Evolutionary conservation across 2,113 vertebrate genomes (phyloP).

Genomic region (Protomyctophum bolini): DNA sequence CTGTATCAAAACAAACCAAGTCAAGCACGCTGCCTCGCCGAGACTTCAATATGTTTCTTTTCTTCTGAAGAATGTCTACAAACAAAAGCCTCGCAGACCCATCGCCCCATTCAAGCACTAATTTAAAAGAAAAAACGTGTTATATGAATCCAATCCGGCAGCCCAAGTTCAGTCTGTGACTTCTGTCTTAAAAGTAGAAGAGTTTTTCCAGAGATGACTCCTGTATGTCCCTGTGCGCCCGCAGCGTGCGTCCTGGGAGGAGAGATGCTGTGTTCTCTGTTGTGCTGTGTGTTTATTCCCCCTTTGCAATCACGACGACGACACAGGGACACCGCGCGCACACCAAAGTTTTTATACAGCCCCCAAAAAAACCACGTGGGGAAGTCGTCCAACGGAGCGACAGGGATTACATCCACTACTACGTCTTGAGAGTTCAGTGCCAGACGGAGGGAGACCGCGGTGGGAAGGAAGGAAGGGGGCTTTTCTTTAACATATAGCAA

Average conservation of each 20-base stretch:
- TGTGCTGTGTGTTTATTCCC: slow-evolving; percentile 48
- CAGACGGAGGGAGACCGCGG: no score
- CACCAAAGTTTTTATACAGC: slow-evolving; percentile 87
- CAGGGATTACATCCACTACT: slow-evolving; percentile 53
- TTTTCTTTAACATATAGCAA: no score
- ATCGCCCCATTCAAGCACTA: slow-evolving; percentile 34
- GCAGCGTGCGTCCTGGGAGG: slow-evolving; percentile 47
- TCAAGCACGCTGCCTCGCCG: background rate
- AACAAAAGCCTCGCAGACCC: slow-evolving; percentile 10
- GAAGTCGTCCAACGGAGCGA: slow-evolving; percentile 82
- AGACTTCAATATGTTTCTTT: background rate
- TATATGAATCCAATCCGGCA: slow-evolving; percentile 18
- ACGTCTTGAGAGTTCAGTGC: slow-evolving; percentile 12
- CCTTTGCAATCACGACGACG: slow-evolving; percentile 74
- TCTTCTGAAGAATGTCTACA: background rate
- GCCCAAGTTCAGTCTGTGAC: slow-evolving; percentile 25
- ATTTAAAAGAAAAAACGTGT: no score
- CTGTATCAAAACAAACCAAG: slow-evolving; percentile 39
- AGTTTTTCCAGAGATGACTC: slow-evolving; percentile 1
- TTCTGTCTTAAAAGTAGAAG: slow-evolving; percentile 7
- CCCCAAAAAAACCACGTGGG: slow-evolving; percentile 86
- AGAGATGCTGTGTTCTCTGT: slow-evolving; percentile 49
- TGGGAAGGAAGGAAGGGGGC: no score
- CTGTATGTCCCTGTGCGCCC: slow-evolving; percentile 29
- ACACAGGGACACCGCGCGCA: slow-evolving; percentile 75